Percentiles rank a stretch among this genome's conserved stretches.
These are phyloP conservation scores for Pseudoips prasinana DNA, from an alignment of 2,888 invertebrate genomes.

Conservation along the genomic window DNA sequence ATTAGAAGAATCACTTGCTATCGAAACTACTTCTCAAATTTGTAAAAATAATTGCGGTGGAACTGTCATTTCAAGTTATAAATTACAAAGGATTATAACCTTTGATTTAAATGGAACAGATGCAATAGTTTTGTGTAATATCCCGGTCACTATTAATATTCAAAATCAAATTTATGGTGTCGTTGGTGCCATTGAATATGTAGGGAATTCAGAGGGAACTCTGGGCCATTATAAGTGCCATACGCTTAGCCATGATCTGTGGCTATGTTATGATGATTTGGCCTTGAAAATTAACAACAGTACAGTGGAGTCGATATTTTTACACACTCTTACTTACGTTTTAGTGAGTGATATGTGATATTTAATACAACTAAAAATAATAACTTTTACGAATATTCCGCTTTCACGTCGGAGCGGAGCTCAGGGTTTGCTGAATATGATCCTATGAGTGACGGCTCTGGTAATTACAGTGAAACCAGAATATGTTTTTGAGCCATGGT, in stretches of 20 bases:
- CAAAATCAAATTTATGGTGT: conserved; percentile 12
- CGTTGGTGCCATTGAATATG: conserved; percentile 16
- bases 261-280: conserved; percentile 16
- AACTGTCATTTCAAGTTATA: conserved; percentile 12
- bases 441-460: conserved; percentile 13
- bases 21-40: conserved; percentile 13
- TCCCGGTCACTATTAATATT: conserved; percentile 17
- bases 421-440: conserved; percentile 13
- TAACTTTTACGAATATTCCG: conserved; percentile 11
- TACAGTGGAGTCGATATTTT: conserved; percentile 12
- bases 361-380: conserved; percentile 12
- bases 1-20: conserved; percentile 13
- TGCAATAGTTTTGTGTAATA: conserved; percentile 14
- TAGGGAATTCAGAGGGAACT: conserved; percentile 13
- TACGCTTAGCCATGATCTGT: conserved; percentile 15
- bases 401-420: conserved; percentile 13
- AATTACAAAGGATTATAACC: conserved; percentile 12
- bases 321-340: conserved; percentile 14
- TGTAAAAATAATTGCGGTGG: conserved; percentile 14
- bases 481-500: conserved; percentile 12
- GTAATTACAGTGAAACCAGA: conserved; percentile 13
- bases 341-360: conserved; percentile 13
- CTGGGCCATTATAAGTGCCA: conserved; percentile 16
- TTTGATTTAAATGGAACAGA: conserved; percentile 17
- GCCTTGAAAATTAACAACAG: conserved; percentile 15